Base-by-base conservation (phyloP, 2,888 invertebrate species). In the Rhagium mordax region DNA sequence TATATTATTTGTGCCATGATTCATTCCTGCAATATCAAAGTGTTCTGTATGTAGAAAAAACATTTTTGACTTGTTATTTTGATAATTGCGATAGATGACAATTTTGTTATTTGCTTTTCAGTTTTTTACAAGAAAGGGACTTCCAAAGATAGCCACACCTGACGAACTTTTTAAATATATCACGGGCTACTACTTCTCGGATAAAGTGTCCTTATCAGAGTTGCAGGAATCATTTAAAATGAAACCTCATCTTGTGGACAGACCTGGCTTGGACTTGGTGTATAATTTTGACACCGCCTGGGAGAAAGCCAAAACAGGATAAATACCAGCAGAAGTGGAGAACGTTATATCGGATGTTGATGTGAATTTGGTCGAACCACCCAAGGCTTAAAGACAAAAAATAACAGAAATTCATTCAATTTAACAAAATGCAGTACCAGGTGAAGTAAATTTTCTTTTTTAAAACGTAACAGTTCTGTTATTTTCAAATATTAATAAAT, bases 131-230 rank as follows among this genome's bases (percentile, higher is more conserved):
- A 93, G 92, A 81, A 92, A 91, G 81, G 92, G 92, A 60, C 91
- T 95, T 0, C 87, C 90, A 55, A 89, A 91, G 70, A 91, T 95
- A 33, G 90, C 90, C 71, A 90, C 91, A 5, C 89, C 93, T 65
- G 93, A 94, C 74, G 91, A 94, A 67, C 88, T 97, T 13, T 97
- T 97, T 86, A 92, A 93, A 81, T 89, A 90, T 4, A 92, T 97
- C 53, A 95, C 95, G 7, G 93, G 93, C 0, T 90, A 93, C 78
- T 90, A 92, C 84, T 82, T 90, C 89, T 68, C 74, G 18, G 83
- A 88, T 66, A 82, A 81, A 71, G 29, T 84, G 29, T 80, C 91
- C 72, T 87, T 92, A 82, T 83, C 91, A 10, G 91, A 91, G 79
- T 89, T 95, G 4, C 92, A 93, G 81, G 91, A 92, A 49, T 91